Evolutionary conservation across 2,113 vertebrate species (phyloP).

Genomic region (Osmerus eperlanus): DNA sequence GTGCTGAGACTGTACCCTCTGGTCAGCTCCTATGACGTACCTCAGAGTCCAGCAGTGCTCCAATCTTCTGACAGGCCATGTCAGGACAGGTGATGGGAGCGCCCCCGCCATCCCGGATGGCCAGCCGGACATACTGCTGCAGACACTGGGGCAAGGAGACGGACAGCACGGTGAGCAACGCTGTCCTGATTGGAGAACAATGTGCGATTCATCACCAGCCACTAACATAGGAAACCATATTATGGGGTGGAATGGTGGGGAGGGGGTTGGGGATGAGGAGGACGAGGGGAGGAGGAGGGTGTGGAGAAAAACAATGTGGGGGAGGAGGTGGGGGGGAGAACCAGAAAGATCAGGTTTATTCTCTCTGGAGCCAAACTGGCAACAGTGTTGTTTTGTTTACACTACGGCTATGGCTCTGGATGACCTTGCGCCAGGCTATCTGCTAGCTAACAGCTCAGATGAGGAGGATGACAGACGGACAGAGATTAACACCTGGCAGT

Average conservation of each 20-base stretch:
- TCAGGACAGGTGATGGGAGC: conserved; percentile 91
- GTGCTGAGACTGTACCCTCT: neutral
- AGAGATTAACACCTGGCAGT: conserved; percentile 45
- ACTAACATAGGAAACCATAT: too few relatives aligned
- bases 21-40: conserved; percentile 65
- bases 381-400: conserved; percentile 4
- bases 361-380: conserved; percentile 16
- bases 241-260: too few relatives aligned
- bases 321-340: too few relatives aligned
- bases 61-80: conserved; percentile 79
- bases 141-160: conserved; percentile 79
- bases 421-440: conserved; percentile 23
- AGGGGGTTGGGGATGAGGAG: too few relatives aligned
- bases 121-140: conserved; percentile 84
- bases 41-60: conserved; percentile 86
- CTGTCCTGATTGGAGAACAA: neutral
- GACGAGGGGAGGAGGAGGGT: too few relatives aligned
- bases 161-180: conserved; percentile 1
- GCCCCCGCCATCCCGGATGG: conserved; percentile 87
- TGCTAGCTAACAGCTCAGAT: conserved; percentile 3
- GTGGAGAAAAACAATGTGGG: too few relatives aligned
- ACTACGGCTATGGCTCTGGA: conserved; percentile 8
- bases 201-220: too few relatives aligned
- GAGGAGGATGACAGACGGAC: neutral
- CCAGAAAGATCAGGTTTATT: conserved; percentile 15